Base-by-base conservation (phyloP, 1,140 invertebrate species). In the Bombyx mori region DNA sequence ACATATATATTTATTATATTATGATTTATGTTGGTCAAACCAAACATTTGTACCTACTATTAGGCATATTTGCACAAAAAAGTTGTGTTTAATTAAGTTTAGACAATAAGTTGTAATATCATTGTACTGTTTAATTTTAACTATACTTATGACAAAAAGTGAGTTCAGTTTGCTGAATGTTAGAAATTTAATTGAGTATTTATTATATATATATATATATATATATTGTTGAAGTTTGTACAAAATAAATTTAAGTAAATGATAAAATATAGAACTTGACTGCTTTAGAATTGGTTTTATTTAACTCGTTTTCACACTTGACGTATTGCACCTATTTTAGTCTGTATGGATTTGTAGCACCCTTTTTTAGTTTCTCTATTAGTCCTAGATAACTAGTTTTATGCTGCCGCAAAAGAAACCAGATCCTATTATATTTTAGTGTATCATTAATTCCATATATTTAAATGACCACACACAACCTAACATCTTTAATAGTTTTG, bases 151-250 rank as follows among this genome's bases (percentile, higher is more conserved):
- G 82, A 87, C 83, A 85, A 85, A 85, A 87, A 87, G 84, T 87
- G 84, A 86, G 78, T 86, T 86, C 80, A 88, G 83, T 88, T 88
- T 86, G 85, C 88, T 88, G 82, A 88, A 88, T 88, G 81, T 88
- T 86, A 88, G 83, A 88, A 81, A 79, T 88, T 89, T 86, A 88
- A 88, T 89, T 88, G 86, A 88, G 77, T 88, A 87, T 88, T 85
- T 88, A 89, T 88, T 89, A 88, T 88, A 87, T 86, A 55, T 54
- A 54, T 54, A 46, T 86, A 87, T 88, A 88, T 50, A 62, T 58
- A 58, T 88, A 89, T 89, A 89, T 89, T 89, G 88, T 89, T 89
- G 88, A 89, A 89, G 86, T 89, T 89, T 89, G 88, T 89, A 89
- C 88, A 89, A 89, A 89, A 89, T 89, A 89, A 89, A 88, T 87